phyloP scores from a whole-genome alignment of 2,797 vertebrate species.

The Trachurus trachurus region DNA sequence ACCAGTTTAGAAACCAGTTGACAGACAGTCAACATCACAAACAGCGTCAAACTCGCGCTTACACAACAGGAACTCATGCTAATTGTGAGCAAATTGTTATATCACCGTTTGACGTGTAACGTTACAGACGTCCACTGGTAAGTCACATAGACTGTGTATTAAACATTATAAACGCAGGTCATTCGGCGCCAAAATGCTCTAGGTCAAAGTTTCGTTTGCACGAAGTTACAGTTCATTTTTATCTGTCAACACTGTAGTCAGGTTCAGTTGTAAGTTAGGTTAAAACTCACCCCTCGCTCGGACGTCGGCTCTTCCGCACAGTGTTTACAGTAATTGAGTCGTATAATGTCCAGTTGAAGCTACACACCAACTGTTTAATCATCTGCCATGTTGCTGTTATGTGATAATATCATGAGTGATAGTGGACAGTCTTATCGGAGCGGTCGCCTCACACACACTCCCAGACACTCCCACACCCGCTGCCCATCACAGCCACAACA shows the following conservation, averaged over 20 bases:
- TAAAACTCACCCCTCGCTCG: constrained; percentile 25
- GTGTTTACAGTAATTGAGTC: not conserved
- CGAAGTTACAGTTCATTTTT: not conserved
- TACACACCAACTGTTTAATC: not conserved
- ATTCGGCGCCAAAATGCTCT: not conserved
- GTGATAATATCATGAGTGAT: constrained; percentile 33
- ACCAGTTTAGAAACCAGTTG: too few species aligned
- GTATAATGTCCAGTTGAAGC: not conserved
- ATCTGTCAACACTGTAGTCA: not conserved
- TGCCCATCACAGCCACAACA: not conserved
- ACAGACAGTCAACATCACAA: not conserved
- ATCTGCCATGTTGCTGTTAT: constrained; percentile 2
- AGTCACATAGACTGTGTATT: too few species aligned
- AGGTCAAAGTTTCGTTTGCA: not conserved
- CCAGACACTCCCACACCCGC: constrained; percentile 40
- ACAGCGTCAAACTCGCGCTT: not conserved
- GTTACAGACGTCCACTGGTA: too few species aligned
- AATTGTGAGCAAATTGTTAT: not conserved
- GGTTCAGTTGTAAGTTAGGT: not conserved
- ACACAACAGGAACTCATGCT: not conserved
- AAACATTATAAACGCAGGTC: too few species aligned
- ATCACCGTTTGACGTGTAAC: not conserved
- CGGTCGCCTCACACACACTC: constrained; percentile 3
- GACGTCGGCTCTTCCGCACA: not conserved
- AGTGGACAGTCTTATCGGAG: constrained; percentile 60